These are phyloP conservation scores for Auanema sp. DNA, from an alignment of 2,888 invertebrate genomes.

Conservation along the genomic window DNA sequence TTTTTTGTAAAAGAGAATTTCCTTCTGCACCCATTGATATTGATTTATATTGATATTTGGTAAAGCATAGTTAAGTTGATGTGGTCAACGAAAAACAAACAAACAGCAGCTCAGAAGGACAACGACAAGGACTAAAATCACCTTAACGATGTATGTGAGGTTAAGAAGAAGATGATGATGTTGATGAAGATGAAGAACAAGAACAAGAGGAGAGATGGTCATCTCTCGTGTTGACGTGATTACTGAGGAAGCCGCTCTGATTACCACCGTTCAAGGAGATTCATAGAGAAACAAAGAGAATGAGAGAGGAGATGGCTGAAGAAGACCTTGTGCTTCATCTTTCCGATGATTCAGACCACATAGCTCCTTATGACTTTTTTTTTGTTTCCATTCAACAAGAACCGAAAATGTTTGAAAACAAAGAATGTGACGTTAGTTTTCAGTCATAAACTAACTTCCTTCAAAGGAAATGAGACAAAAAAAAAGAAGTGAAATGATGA, in stretches of 20 bases:
- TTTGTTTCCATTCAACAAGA: not conserved
- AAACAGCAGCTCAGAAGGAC: no score
- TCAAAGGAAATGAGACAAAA: no score
- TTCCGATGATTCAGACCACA: not conserved
- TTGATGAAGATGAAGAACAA: not conserved
- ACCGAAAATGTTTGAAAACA: no score
- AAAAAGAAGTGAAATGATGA: no score
- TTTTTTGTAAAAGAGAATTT: no score
- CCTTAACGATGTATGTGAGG: not conserved
- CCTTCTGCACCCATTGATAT: no score
- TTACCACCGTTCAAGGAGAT: not conserved
- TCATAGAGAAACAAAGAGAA: not conserved
- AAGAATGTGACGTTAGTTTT: no score
- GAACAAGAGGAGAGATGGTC: not conserved
- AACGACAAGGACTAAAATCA: no score
- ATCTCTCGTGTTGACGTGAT: not conserved
- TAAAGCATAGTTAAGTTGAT: no score
- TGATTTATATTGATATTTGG: no score
- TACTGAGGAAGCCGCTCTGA: not conserved
- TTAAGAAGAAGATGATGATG: slow-evolving; percentile 2
- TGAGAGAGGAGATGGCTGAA: not conserved
- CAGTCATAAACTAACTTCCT: no score
- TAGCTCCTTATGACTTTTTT: not conserved
- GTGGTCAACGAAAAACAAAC: no score
- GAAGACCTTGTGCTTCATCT: not conserved